Conservation (phyloP, 2,888 invertebrate genomes). For the Tenthredo livida region DNA sequence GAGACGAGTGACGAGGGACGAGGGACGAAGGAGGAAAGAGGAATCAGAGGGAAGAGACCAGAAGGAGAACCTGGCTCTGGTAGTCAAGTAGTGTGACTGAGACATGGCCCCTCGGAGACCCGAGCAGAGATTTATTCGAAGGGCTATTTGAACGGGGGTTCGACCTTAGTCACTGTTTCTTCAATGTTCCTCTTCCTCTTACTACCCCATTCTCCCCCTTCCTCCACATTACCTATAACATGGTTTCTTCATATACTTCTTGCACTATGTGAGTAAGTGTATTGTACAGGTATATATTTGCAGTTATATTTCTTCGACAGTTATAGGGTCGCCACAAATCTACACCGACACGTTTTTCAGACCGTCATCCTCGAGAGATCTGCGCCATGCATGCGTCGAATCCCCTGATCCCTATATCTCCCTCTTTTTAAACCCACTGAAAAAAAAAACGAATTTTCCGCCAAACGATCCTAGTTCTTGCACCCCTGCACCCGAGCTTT, state of each 20-base stretch:
- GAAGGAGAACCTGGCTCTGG: constrained; percentile 72
- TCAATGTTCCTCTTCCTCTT: constrained; percentile 39
- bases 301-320: not conserved
- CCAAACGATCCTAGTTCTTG: not conserved
- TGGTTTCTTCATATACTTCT: not conserved
- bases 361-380: not conserved
- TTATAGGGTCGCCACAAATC: not conserved
- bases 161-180: constrained; percentile 53
- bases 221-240: constrained; percentile 16
- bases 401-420: not conserved
- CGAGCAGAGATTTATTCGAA: constrained; percentile 70
- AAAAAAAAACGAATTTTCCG: not conserved
- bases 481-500: not conserved
- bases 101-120: constrained; percentile 74
- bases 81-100: constrained; percentile 75
- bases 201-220: not conserved
- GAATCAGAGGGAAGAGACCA: constrained; percentile 58
- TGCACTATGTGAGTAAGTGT: not conserved
- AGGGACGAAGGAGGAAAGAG: constrained; percentile 58
- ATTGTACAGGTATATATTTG: not conserved
- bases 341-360: not conserved
- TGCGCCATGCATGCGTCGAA: not conserved
- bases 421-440: not conserved
- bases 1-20: too few species aligned
- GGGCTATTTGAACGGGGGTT: constrained; percentile 53